phyloP scores from a whole-genome alignment of 2,797 vertebrate genomes.

The Chaenodraco wilsoni region DNA sequence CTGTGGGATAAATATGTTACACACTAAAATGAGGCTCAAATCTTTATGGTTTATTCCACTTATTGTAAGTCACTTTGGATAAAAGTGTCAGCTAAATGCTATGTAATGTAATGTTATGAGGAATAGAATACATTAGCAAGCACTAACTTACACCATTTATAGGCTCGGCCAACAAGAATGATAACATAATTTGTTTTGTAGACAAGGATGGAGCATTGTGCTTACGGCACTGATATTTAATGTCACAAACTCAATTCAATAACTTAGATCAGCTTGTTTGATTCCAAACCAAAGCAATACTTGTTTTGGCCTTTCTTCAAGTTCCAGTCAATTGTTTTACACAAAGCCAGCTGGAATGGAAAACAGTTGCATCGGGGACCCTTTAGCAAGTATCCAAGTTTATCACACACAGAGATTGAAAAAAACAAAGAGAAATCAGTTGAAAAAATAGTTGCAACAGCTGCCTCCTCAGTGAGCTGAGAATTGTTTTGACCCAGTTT shows the following conservation, averaged over 20 bases:
- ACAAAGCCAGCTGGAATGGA: neutral
- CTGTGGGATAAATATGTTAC: neutral
- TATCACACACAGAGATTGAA: slow-evolving; percentile 2
- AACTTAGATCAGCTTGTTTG: neutral
- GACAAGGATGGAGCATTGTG: neutral
- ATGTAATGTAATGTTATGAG: neutral
- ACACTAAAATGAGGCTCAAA: neutral
- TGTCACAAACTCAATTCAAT: neutral
- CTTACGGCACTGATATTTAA: neutral
- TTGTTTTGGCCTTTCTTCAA: neutral
- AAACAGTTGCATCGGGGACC: neutral
- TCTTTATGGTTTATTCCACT: too few species aligned
- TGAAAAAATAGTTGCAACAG: slow-evolving; percentile 32
- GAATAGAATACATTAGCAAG: neutral
- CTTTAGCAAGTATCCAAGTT: neutral
- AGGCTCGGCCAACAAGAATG: neutral
- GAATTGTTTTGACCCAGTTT: slow-evolving; percentile 39
- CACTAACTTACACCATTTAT: neutral
- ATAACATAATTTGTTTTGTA: neutral
- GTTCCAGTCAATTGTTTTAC: slow-evolving; percentile 2
- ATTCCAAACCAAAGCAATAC: neutral
- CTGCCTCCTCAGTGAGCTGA: slow-evolving; percentile 40
- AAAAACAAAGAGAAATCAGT: slow-evolving; percentile 22
- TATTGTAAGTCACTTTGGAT: too few species aligned
- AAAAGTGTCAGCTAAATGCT: too few species aligned